Evolutionary conservation across 1,140 invertebrate species (phyloP).

Genomic region (Phenacoccus solenopsis): DNA sequence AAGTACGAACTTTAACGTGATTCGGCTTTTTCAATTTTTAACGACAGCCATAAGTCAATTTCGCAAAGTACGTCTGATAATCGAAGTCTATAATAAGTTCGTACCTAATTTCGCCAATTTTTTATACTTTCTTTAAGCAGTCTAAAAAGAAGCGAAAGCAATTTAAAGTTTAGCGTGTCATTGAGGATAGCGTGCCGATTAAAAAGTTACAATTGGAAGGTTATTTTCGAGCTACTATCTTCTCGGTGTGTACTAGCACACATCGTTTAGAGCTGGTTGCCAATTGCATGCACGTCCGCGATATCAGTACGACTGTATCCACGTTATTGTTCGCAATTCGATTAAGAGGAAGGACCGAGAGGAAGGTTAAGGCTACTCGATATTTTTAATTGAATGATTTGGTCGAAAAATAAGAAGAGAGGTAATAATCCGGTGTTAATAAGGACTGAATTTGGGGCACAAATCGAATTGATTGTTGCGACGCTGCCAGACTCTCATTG

Average conservation of each 20-base stretch:
- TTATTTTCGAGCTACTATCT: neutral
- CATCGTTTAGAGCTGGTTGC: neutral
- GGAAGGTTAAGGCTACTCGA: no score
- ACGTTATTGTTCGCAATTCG: no score
- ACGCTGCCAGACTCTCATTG: no score
- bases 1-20: neutral
- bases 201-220: neutral
- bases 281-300: neutral
- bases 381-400: no score
- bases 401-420: no score
- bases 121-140: neutral
- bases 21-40: neutral
- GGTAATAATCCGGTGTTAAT: no score
- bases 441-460: no score
- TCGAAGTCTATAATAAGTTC: neutral
- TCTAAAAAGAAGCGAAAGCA: neutral
- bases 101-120: neutral
- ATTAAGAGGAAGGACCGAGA: no score
- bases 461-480: no score
- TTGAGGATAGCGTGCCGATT: neutral
- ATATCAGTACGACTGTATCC: no score
- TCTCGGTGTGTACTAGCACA: no score
- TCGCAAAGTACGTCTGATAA: neutral
- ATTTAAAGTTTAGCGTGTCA: neutral
- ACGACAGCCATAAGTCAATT: neutral